These are phyloP conservation scores for Acanthiza pusilla DNA, from an alignment of 2,797 vertebrate genomes.

Conservation along the genomic window DNA sequence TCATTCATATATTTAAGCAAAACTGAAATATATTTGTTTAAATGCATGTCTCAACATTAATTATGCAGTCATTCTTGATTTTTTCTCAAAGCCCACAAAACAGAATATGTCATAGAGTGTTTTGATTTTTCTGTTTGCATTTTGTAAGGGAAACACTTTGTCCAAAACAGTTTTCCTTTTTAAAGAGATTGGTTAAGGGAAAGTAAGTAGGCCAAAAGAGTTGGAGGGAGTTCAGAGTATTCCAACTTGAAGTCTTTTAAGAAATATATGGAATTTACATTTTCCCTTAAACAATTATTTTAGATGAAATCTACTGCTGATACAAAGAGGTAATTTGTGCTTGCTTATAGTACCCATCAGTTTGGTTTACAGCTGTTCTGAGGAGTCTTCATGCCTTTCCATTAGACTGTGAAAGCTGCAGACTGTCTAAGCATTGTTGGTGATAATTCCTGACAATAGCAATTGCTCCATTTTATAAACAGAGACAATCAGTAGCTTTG, in stretches of 20 bases:
- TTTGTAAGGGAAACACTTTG: background rate
- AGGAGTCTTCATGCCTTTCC: background rate
- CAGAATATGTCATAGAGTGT: background rate
- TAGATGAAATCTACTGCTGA: background rate
- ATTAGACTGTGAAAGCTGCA: background rate
- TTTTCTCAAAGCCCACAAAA: background rate
- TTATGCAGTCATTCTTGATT: background rate
- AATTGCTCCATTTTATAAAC: background rate
- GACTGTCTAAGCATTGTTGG: background rate
- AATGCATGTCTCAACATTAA: background rate
- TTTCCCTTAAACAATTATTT: background rate
- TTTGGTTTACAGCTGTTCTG: background rate
- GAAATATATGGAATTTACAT: background rate
- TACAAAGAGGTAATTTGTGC: background rate
- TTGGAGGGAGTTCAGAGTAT: background rate
- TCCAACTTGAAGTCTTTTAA: background rate
- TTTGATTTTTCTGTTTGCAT: background rate
- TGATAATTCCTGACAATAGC: background rate
- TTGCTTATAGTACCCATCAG: background rate
- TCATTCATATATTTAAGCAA: background rate
- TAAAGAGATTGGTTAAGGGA: background rate
- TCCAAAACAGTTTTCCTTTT: background rate
- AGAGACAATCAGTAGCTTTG: background rate
- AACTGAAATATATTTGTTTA: conserved; percentile 1
- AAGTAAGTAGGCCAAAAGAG: background rate